These are phyloP conservation scores for Poeciliopsis occidentalis DNA, from an alignment of 2,113 vertebrate genomes.

Conservation along the genomic window DNA sequence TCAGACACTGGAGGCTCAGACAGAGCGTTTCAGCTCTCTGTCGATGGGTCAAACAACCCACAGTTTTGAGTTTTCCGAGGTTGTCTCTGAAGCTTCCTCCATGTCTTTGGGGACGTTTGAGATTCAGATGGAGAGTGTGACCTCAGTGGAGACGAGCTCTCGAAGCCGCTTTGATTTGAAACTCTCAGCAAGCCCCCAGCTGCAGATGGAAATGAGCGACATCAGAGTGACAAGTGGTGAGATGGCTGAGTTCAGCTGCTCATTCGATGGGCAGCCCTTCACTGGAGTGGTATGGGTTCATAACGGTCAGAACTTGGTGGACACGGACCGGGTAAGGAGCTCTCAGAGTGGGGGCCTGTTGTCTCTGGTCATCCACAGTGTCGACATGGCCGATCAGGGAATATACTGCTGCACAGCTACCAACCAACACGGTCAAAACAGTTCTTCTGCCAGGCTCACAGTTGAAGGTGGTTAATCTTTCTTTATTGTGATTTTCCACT, in stretches of 20 bases:
- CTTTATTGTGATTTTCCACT: constrained; percentile 77
- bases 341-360: constrained; percentile 78
- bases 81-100: constrained; percentile 75
- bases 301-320: constrained; percentile 75
- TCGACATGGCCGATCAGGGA: constrained; percentile 83
- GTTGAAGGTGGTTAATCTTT: constrained; percentile 88
- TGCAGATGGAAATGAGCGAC: constrained; percentile 83
- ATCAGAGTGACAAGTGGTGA: constrained; percentile 79
- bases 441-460: constrained; percentile 85
- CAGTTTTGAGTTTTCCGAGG: constrained; percentile 79
- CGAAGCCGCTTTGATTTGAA: constrained; percentile 19
- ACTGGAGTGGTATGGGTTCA: constrained; percentile 81
- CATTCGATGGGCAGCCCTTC: constrained; percentile 82
- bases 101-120: constrained; percentile 63
- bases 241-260: constrained; percentile 84
- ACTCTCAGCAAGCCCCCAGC: constrained; percentile 63
- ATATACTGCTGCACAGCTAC: constrained; percentile 83
- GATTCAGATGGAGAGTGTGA: constrained; percentile 49
- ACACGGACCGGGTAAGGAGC: constrained; percentile 80
- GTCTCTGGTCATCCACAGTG: constrained; percentile 80
- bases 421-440: constrained; percentile 81
- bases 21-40: constrained; percentile 74
- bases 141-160: constrained; percentile 23
- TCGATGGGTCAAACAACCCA: constrained; percentile 74
- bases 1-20: constrained; percentile 75